Evolutionary conservation across 30 jellyfish, hydroid and myxozoan genomes (phyloP), one percentile per base, ranked within the genome.

Genomic region (Aurelia coerulea): DNA sequence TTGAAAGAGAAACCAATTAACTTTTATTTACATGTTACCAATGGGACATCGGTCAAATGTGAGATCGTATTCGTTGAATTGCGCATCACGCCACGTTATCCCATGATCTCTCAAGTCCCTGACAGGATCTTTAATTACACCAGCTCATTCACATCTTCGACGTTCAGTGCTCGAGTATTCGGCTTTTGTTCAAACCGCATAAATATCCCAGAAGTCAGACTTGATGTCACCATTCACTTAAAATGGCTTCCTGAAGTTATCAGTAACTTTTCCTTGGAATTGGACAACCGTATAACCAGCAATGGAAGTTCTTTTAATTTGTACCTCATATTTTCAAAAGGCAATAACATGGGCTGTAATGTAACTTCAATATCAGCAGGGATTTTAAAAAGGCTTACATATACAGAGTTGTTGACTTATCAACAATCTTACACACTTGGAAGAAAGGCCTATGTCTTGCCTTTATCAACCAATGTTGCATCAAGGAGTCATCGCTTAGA

Each of bases 1-100:
- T 81, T 66, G 58, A 81, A 50, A 18, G 71, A 81, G 56, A 42
- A 81, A 17, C 90, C 90, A 1, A 53, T 81, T 64, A 74, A 69
- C 49, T 81, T 81, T 23, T 67, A 70, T 42, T 12, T 68, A 18
- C 74, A 81, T 53, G 53, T 81, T 53, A 16, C 10, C 58, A 81
- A 81, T 54, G 90, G 90, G 16, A 81, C 90, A 52, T 11, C 90
- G 7, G 83, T 81, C 14, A 11, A 74, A 14, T 81, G 90, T 58
- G 49, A 68, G 56, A 7, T 46, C 56, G 1, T 14, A 6, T 46
- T 46, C 2, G 56, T 46, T 46, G 56, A 46, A 46, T 14, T 46
- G 8, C 56, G 8, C 15, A 39, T 76, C 31, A 19, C 29, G 3
- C 32, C 37, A 9, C 5, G 9, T 33, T 16, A 10, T 10, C n/a